Evolutionary conservation across 1,140 invertebrate species (phyloP), one percentile per base, ranked within the genome.

Genomic region (Lanistes nyassanus): DNA sequence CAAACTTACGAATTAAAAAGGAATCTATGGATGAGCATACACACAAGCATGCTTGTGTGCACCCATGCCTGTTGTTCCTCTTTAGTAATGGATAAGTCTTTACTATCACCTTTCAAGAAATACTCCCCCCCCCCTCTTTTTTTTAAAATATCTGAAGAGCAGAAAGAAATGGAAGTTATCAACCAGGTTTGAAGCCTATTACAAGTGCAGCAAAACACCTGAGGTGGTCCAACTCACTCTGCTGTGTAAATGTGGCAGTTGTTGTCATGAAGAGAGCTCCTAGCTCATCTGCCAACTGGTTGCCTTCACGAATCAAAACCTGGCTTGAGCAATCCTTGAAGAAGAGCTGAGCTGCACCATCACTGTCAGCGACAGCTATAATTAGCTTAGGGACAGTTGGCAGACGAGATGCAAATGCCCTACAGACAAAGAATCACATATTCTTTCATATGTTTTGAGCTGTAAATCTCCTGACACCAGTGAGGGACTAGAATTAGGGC

Each of bases 331-430:
- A 95, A 80, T 94, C 97, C 76, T 93, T 94, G 88, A 97, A 97
- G 90, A 97, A 97, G n/a, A 95, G 94, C 88, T 92, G 94, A 77
- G 84, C 81, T 67, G 82, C 83, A 11, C 81, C 81, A 39, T 94
- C 94, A 76, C 92, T 94, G 84, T 98, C 96, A 31, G 95, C 95
- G 55, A 98, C 94, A 64, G 96, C 96, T 86, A 98, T 92, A 88
- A 98, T 96, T 92, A 98, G 95, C 80, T 98, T 96, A 9, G 97
- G 97, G 80, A 98, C 91, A 26, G 79, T 60, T 36, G 75, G 94
- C 89, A 98, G 97, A 89, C 96, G 96, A 90, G 94, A 94, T 13
- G 96, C 96, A 91, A 98, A 97, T 80, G 97, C 95, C 90, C 95
- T 97, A 82, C 19, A 91, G 90, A 70, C 78, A 81, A 74, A 83